These are phyloP conservation scores for Agrilus cyanescens DNA, from an alignment of 2,888 invertebrate genomes.

Conservation along the genomic window DNA sequence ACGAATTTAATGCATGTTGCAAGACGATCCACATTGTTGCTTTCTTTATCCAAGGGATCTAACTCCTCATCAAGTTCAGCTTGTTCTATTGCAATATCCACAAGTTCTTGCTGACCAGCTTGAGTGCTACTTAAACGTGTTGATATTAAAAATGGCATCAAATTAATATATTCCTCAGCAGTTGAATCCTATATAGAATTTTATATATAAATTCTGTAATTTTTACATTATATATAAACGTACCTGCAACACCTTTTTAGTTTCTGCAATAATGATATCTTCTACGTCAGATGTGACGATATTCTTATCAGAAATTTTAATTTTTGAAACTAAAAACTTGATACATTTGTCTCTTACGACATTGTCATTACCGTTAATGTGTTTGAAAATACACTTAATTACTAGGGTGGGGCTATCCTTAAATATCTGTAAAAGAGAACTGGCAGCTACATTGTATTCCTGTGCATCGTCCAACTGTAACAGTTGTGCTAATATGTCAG, in stretches of 20 bases:
- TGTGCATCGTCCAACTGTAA: conserved; percentile 74
- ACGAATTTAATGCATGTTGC: conserved; percentile 79
- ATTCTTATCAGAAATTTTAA: conserved; percentile 67
- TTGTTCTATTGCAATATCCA: conserved; percentile 75
- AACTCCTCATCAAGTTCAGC: conserved; percentile 60
- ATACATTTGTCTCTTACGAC: conserved; percentile 74
- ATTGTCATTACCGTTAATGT: conserved; percentile 55
- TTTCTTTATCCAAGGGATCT: conserved; percentile 49
- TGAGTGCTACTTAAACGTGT: conserved; percentile 73
- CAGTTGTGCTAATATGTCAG: conserved; percentile 85
- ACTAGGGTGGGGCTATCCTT: conserved; percentile 60
- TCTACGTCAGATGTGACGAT: conserved; percentile 75
- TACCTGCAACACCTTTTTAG: conserved; percentile 75
- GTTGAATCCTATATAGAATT: conserved; percentile 58
- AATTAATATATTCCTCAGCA: conserved; percentile 81
- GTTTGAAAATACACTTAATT: conserved; percentile 43
- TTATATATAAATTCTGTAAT: conserved; percentile 2
- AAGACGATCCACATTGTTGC: conserved; percentile 65
- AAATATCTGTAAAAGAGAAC: conserved; percentile 66
- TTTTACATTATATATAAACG: conserved; percentile 12
- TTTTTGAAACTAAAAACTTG: conserved; percentile 74
- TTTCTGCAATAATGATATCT: conserved; percentile 69
- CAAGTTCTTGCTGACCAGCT: conserved; percentile 74
- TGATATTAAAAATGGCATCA: conserved; percentile 75
- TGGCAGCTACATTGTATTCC: conserved; percentile 75